phyloP scores from a whole-genome alignment of 2,888 invertebrate genomes.

The Nymphalis c-album region DNA sequence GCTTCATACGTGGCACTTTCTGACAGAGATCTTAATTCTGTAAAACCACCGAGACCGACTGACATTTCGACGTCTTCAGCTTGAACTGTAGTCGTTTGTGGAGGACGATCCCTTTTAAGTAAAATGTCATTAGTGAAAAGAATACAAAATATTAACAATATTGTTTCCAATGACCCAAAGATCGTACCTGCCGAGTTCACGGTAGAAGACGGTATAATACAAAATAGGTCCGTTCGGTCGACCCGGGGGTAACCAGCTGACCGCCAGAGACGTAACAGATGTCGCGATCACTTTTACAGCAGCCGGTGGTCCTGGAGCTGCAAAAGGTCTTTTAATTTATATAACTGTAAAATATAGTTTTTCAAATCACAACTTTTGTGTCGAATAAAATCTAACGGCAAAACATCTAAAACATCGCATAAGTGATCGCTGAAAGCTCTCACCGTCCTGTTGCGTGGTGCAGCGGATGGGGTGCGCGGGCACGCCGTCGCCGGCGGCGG shows the following conservation, averaged over 20 bases:
- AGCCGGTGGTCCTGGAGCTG: constrained; percentile 92
- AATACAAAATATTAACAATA: neutral
- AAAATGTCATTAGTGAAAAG: neutral
- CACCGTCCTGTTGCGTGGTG: constrained; percentile 92
- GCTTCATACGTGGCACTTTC: constrained; percentile 91
- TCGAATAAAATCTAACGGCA: too few species aligned
- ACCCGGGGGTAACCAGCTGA: constrained; percentile 91
- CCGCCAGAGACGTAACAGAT: constrained; percentile 90
- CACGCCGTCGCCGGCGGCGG: constrained; percentile 91
- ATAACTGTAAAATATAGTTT: neutral
- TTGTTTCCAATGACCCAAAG: neutral
- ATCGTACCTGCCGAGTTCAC: constrained; percentile 84
- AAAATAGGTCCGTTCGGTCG: constrained; percentile 90
- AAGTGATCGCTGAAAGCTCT: constrained; percentile 39
- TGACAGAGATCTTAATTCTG: constrained; percentile 85
- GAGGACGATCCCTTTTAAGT: constrained; percentile 66
- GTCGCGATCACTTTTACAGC: constrained; percentile 91
- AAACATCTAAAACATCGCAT: too few species aligned
- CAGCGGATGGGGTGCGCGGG: constrained; percentile 89
- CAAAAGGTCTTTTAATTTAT: constrained; percentile 16
- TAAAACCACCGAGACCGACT: constrained; percentile 77
- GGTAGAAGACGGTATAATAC: constrained; percentile 90
- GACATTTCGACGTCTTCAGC: constrained; percentile 63
- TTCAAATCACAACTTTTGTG: too few species aligned
- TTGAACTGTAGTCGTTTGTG: constrained; percentile 72